phyloP scores from a whole-genome alignment of 2,797 vertebrate genomes.

The Silurus lanzhouensis region DNA sequence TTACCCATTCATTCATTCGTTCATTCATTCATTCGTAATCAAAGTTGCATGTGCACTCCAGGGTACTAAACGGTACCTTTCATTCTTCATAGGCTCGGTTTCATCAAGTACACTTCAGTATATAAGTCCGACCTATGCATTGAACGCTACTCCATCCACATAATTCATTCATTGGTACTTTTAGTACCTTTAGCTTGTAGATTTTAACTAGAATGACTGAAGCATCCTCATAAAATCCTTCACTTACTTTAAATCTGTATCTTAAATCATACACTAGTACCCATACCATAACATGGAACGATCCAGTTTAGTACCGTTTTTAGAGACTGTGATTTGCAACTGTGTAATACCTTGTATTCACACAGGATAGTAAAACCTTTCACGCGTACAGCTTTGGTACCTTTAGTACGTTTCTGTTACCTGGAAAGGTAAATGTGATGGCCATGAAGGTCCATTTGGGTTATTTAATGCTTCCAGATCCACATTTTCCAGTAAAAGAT shows the following conservation, averaged over 20 bases:
- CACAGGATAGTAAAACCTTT: background rate
- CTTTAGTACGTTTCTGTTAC: background rate
- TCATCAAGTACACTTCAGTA: background rate
- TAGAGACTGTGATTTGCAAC: background rate
- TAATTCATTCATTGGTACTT: background rate
- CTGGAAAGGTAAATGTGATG: too few relatives aligned
- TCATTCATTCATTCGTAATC: background rate
- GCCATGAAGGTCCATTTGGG: background rate
- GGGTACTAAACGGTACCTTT: background rate
- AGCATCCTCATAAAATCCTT: background rate
- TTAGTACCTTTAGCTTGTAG: background rate
- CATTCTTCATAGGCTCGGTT: background rate
- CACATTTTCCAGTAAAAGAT: background rate
- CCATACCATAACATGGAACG: background rate
- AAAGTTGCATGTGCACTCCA: background rate
- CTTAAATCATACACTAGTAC: background rate
- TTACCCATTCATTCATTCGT: accelerated
- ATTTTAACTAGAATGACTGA: background rate
- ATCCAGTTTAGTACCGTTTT: background rate
- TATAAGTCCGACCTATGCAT: too few relatives aligned
- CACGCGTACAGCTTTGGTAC: background rate
- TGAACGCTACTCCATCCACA: background rate
- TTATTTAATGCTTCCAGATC: background rate
- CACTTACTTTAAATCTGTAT: background rate
- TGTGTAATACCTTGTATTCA: too few relatives aligned